Base-by-base conservation (phyloP, 2,113 vertebrate genomes). In the Anguilla japonica region DNA sequence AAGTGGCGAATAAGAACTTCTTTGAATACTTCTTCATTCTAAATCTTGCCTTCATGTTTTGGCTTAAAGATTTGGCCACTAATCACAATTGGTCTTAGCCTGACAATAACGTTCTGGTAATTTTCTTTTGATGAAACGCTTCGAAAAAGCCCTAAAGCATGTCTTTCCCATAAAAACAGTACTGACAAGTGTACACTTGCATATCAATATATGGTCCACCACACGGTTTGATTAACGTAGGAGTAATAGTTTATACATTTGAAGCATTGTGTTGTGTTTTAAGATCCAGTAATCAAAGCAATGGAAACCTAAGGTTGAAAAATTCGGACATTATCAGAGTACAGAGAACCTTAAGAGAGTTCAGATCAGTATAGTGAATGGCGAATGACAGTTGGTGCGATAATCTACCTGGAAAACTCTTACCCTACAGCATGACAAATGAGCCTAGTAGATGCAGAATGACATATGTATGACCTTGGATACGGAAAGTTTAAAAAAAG, bases 401-500 rank as follows among this genome's bases (percentile, higher is more conserved):
- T 83, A 81, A 84, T 86, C 84, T 87, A 87, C 84, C 79, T 60
- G 78, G 83, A 46, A 71, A 89, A 80, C 83, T 63, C 81, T 71
- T 88, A 60, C 81, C 46, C 86, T 89, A 88, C 87, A 83, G 87
- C 88, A 90, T 84, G 84, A 89, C 84, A 82, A 86, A 88, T 89
- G 85, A 85, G 87, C 83, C 84, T 87, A 41, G 57, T 86, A 50
- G 81, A 89, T 88, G 89, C 85, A 86, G 85, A 90, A 89, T 83
- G 87, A 87, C 75, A 41, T 79, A 75, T 85, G 80, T 41, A 88
- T 86, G 88, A 84, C 43, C 46, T 87, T 87, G 82, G 85, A 89
- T 87, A 87, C 87, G 84, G 79, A 88, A 87, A 80, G 86, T 87
- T 60, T 86, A 86, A 87, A 87, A 87, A 89, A 90, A 86, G 82